Base-by-base conservation (phyloP, 2,113 vertebrate genomes). In the Bos indicus region DNA sequence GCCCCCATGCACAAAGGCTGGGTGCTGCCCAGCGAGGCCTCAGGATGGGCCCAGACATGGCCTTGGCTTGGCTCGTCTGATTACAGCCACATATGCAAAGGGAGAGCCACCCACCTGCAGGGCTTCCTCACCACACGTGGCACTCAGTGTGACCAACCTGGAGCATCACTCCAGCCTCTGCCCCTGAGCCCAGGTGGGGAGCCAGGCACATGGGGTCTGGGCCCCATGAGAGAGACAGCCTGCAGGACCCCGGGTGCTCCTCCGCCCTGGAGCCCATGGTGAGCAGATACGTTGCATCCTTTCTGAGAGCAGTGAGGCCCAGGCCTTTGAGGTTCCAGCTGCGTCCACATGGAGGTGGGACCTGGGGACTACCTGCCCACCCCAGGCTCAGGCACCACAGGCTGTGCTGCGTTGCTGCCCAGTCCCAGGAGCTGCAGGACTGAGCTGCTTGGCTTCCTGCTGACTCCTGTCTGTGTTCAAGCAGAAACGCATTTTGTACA, bases 301-400 rank as follows among this genome's bases (percentile, higher is more conserved):
- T 19, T 21, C 54, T 25, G 9, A 52, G 48, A 59, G 74, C 80
- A 90, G 57, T 19, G 21, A 60, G 51, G 17, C n/a, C 15, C 43
- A 84, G 46, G 71, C 64, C 80, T 30, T 23, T 1, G 36, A 48
- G 28, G 7, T 6, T 43, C 28, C 17, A 3, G 59, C 59, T 0
- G 33, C 4, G 5, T 46, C 25, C 3, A 8, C 82, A 40, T 21
- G 5, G 12, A 54, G 40, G 74, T 52, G 90, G 43, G 40, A 33
- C 21, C 74, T 19, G 23, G 15, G 83, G 16, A 30, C 60, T 0
- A 16, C 25, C 13, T 0, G 6, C 23, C 28, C 23, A 15, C 25
- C 19, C 0, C 0, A 6, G 78, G 48, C 52, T 1, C 8, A 28
- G 30, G 80, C 1, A 1, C 62, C 59, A 0, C 12, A 6, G 64